Evolutionary conservation across 2,113 vertebrate species (phyloP).

Genomic region (Cygnus buccinator): DNA sequence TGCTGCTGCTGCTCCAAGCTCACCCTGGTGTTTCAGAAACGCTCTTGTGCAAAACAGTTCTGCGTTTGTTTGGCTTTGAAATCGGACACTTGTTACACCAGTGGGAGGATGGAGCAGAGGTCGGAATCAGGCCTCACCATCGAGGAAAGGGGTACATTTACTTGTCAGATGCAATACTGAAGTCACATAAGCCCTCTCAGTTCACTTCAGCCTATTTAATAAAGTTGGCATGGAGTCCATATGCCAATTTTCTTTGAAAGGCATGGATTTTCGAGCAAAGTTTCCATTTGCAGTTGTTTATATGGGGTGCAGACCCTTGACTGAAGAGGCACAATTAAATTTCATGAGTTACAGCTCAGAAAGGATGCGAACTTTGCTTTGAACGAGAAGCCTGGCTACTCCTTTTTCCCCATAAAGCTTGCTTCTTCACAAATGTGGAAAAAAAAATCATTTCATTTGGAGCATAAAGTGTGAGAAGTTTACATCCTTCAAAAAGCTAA

Average conservation of each 20-base stretch:
- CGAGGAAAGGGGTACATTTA: not conserved
- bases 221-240: fast-evolving
- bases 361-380: fast-evolving
- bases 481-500: not conserved
- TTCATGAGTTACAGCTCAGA: not conserved
- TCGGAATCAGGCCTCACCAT: not conserved
- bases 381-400: not conserved
- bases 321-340: fast-evolving
- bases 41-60: not conserved
- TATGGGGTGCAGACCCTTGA: not conserved
- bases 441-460: not conserved
- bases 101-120: not conserved
- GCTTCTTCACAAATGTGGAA: not conserved
- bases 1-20: not conserved
- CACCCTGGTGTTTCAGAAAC: not conserved
- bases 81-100: not conserved
- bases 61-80: not conserved
- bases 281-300: not conserved
- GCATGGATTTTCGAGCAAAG: not conserved
- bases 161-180: not conserved
- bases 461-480: not conserved
- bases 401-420: not conserved
- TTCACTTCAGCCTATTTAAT: not conserved
- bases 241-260: not conserved
- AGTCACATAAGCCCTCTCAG: not conserved